Base-by-base conservation (phyloP, 2,113 vertebrate genomes). In the Grallaria varia region DNA sequence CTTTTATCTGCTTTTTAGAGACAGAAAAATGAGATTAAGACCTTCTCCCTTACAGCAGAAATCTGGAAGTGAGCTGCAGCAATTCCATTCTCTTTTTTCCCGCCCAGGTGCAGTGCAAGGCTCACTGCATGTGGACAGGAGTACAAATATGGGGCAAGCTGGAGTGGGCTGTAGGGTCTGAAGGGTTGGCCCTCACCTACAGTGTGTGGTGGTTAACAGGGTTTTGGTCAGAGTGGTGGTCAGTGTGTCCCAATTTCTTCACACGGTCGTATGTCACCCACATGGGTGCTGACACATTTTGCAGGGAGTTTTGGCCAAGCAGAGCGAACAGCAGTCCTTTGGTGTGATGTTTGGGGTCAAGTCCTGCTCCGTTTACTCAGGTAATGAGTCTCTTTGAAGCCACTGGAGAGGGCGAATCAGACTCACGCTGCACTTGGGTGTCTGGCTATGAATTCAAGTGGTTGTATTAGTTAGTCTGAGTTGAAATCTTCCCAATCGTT, bases 191-290 rank as follows among this genome's bases (percentile, higher is more conserved):
- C 56, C 8, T 30, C 19, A 25, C 1, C 8, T 14, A 16, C 12
- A 35, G 49, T 9, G 12, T 1, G 1, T 16, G n/a, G 13, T 18
- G 22, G 39, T 17, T 17, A 40, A 21, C 7, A 4, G 2, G 18
- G 27, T 20, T 66, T 92, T 83, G 66, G 66, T 60, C 45, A 15
- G 15, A 21, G 44, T 3, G n/a, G 14, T 33, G 59, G 66, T 92
- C 63, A 66, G 40, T 4, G 1, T 50, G 27, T 25, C 72, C 77
- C n/a, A 5, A 42, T 71, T 56, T 66, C 67, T 52, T 64, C 79
- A 31, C 75, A 31, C 50, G 23, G 22, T 6, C 2, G 4, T 60
- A 7, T 17, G 39, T 44, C 75, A 63, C 60, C 14, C 45, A 45
- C 28, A 6, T 44, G 40, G 55, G 33, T 49, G 37, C 24, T 35